Evolutionary conservation across 1,140 invertebrate species (phyloP).

Genomic region (Tribolium castaneum): DNA sequence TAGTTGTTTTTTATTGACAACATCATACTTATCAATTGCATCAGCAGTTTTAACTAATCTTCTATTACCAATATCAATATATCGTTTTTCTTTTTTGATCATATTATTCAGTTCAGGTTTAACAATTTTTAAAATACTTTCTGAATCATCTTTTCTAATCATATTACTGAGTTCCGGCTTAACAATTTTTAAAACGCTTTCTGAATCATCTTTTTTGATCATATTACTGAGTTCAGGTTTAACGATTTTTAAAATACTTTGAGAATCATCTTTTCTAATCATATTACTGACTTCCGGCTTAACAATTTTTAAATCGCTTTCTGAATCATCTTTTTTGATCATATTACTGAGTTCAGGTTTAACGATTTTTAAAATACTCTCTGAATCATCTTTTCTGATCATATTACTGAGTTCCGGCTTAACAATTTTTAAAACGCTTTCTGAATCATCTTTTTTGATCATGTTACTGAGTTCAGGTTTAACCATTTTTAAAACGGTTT

Average conservation of each 20-base stretch:
- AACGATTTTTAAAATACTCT: constrained; percentile 1
- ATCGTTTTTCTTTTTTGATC: constrained; percentile 42
- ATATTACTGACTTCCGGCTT: constrained; percentile 41
- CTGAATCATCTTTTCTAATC: too few relatives aligned
- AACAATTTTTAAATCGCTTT: constrained; percentile 44
- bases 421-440: constrained; percentile 41
- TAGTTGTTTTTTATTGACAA: constrained; percentile 41
- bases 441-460: constrained; percentile 39
- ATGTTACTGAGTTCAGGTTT: constrained; percentile 42
- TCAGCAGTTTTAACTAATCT: constrained; percentile 43
- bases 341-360: background rate
- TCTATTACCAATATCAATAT: constrained; percentile 45
- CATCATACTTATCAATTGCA: constrained; percentile 41
- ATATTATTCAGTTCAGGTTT: constrained; percentile 38
- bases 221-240: constrained; percentile 41
- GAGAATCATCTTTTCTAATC: constrained; percentile 41
- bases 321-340: constrained; percentile 21
- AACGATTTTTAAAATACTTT: constrained; percentile 44
- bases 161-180: background rate
- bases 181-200: constrained; percentile 37
- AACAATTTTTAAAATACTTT: background rate
- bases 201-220: constrained; percentile 40
- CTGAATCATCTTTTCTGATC: background rate
- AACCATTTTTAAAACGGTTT: constrained; percentile 44
- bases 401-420: constrained; percentile 2